phyloP scores from a whole-genome alignment of 1,140 invertebrate species.

The Drosophila neocordata region DNA sequence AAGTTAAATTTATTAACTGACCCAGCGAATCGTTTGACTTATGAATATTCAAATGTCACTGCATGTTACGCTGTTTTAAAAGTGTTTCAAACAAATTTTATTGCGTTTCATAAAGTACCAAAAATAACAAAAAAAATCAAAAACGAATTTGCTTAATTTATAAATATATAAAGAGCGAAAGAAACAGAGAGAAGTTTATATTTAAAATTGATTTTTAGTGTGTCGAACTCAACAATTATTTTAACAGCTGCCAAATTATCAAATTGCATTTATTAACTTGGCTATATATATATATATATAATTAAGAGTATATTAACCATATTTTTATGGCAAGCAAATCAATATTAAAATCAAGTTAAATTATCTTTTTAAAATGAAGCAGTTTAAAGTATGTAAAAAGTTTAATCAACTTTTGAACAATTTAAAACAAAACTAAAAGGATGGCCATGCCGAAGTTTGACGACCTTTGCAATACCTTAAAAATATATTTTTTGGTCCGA shows the following conservation, averaged over 20 bases:
- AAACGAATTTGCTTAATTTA: slow-evolving; percentile 22
- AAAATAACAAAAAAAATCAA: slow-evolving; percentile 22
- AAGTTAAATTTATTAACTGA: slow-evolving; percentile 58
- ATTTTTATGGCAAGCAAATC: background rate
- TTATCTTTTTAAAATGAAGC: no score
- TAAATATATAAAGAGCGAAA: background rate
- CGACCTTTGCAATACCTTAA: no score
- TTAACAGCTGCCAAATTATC: slow-evolving; percentile 49
- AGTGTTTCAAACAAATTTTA: slow-evolving; percentile 74
- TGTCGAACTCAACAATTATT: slow-evolving; percentile 45
- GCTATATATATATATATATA: no score
- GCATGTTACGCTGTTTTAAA: slow-evolving; percentile 72
- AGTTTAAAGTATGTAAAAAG: no score
- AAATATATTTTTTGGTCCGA: no score
- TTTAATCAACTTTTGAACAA: background rate
- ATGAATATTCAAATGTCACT: slow-evolving; percentile 71
- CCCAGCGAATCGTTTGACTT: slow-evolving; percentile 40
- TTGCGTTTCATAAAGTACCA: slow-evolving; percentile 61
- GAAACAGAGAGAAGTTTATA: background rate
- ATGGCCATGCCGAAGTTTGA: no score
- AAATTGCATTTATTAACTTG: slow-evolving; percentile 23
- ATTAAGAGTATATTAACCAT: slow-evolving; percentile 18
- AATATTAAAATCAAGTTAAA: no score
- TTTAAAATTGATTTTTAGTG: slow-evolving; percentile 55
- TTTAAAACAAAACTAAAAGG: no score